Evolutionary conservation across 2,797 vertebrate genomes (phyloP).

Genomic region (Champsocephalus gunnari): DNA sequence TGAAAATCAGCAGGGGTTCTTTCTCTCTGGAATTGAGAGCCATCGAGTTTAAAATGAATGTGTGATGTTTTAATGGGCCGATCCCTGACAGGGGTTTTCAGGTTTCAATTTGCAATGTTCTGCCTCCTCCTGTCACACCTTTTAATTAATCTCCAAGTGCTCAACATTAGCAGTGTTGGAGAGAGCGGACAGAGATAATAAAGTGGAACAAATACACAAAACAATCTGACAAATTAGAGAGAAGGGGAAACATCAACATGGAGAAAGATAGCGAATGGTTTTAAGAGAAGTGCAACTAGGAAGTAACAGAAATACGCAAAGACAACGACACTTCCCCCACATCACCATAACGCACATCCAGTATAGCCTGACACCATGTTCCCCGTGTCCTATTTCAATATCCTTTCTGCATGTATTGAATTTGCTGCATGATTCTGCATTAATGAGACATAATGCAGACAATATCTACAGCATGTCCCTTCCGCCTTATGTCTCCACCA

Average conservation of each 20-base stretch:
- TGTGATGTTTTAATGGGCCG: conserved; percentile 19
- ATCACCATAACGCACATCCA: neutral
- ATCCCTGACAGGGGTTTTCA: conserved; percentile 30
- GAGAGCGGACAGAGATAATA: conserved; percentile 4
- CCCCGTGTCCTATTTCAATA: conserved; percentile 39
- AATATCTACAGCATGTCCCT: conserved; percentile 21
- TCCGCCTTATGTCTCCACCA: conserved; percentile 8
- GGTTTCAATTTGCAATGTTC: conserved; percentile 14
- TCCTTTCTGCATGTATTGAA: conserved; percentile 24
- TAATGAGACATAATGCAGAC: conserved; percentile 74
- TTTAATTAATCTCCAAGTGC: conserved; percentile 25
- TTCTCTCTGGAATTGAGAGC: neutral
- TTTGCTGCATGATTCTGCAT: conserved; percentile 62
- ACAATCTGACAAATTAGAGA: neutral
- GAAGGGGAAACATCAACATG: neutral
- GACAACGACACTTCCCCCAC: neutral
- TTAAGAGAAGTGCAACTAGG: neutral
- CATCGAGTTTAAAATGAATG: conserved; percentile 1
- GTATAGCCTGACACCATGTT: conserved; percentile 8
- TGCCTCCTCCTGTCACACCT: conserved; percentile 15
- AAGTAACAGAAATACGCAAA: conserved; percentile 3
- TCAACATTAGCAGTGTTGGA: neutral
- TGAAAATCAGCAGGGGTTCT: conserved; percentile 29
- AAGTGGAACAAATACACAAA: neutral
- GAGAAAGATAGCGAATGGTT: neutral